phyloP scores from a whole-genome alignment of 2,888 invertebrate species.

The Siphonodentalium dalli region DNA sequence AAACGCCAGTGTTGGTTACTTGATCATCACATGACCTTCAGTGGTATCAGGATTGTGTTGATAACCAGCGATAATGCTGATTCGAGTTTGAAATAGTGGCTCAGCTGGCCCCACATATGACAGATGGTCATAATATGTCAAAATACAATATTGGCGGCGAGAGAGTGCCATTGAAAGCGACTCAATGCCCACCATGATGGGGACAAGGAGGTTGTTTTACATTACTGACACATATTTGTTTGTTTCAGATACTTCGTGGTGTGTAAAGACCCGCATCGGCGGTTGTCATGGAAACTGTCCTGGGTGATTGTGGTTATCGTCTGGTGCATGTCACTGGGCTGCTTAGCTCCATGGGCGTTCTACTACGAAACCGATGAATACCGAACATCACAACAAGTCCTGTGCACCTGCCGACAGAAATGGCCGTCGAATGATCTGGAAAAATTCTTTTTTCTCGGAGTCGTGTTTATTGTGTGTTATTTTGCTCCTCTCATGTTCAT shows the following conservation, averaged over 20 bases:
- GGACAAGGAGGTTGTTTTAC: too few species aligned
- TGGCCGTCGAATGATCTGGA: constrained; percentile 87
- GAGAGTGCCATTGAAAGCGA: too few species aligned
- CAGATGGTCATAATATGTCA: too few species aligned
- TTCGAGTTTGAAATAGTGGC: too few species aligned
- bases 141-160: too few species aligned
- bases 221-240: too few species aligned
- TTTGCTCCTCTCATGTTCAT: constrained; percentile 88
- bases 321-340: constrained; percentile 84
- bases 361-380: constrained; percentile 74
- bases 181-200: too few species aligned
- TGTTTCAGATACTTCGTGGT: constrained; percentile 87
- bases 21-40: too few species aligned
- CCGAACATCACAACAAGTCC: constrained; percentile 7
- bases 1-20: too few species aligned
- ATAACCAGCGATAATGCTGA: too few species aligned
- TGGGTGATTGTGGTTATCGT: constrained; percentile 86
- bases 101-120: too few species aligned
- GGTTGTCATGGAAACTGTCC: constrained; percentile 86
- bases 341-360: constrained; percentile 87
- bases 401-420: constrained; percentile 48
- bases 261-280: constrained; percentile 91
- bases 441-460: constrained; percentile 84
- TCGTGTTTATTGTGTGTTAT: constrained; percentile 87
- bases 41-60: too few species aligned